Base-by-base conservation (phyloP, 1,140 invertebrate genomes). In the Aplysia californica region DNA sequence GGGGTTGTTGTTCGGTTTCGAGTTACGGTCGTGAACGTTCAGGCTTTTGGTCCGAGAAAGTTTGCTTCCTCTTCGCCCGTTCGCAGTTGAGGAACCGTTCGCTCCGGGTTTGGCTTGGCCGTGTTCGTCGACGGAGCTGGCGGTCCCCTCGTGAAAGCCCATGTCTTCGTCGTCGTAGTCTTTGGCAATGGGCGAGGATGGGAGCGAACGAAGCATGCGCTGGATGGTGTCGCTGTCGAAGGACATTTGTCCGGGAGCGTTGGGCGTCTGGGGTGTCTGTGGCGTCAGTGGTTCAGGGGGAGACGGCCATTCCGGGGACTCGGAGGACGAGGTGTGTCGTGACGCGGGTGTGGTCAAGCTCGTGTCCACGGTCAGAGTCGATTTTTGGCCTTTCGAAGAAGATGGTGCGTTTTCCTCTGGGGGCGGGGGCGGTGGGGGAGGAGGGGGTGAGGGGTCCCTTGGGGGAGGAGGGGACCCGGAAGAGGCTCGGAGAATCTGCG, bases 121-220 rank as follows among this genome's bases (percentile, higher is more conserved):
- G 29, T 39, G 36, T 20, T 41, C 67, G 31, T 73, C 50, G n/a
- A 50, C 61, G 2, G 39, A n/a, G 58, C 38, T 58, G 18, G 70
- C 56, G 35, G 64, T 41, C 36, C 82, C 83, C 39, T 86, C 85
- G 73, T 84, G 82, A 55, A 86, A 85, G 21, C 85, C 85, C 39
- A 80, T 79, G 73, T 86, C 83, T 59, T 72, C 71, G 31, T 85
- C 82, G 41, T 79, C 66, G 15, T 21, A 10, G 58, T 1, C 41
- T 36, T 82, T 82, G 78, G 84, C 85, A 20, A 85, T 77, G 0
- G 87, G 85, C 15, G 87, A 87, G 20, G 84, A 81, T 4, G 95
- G 94, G 92, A 98, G 95, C 31, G 96, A 96, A 84, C 97, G 97
- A 78, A 98, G 90, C 95, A 98, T 97, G 59, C 95, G 92, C 87